These are phyloP conservation scores for Heliocidaris tuberculata DNA, from an alignment of 35 echinoderm and acorn worm genomes.

Conservation along the genomic window DNA sequence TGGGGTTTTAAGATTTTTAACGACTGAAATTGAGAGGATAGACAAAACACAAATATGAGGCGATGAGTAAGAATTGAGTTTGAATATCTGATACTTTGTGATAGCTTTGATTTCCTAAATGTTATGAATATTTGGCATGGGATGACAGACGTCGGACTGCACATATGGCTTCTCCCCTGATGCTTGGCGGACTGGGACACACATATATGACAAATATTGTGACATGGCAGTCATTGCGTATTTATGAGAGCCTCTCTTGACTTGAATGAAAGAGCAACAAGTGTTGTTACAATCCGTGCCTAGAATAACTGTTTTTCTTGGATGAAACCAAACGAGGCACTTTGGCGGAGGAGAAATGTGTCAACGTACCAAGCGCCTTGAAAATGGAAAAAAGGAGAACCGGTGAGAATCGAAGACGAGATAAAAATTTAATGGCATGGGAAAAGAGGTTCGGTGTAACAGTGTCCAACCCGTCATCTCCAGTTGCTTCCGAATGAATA, in stretches of 20 bases:
- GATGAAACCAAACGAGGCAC: constrained; percentile 46
- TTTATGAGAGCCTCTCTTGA: constrained; percentile 39
- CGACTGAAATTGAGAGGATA: neutral
- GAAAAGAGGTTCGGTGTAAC: constrained; percentile 55
- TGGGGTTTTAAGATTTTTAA: neutral
- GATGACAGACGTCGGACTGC: neutral
- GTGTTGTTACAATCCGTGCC: constrained; percentile 49
- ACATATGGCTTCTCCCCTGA: neutral
- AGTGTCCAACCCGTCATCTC: constrained; percentile 42
- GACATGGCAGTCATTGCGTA: constrained; percentile 38
- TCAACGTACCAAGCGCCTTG: constrained; percentile 25
- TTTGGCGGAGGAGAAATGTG: constrained; percentile 42
- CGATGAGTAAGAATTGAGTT: neutral
- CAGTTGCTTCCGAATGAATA: constrained; percentile 53
- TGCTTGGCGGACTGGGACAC: neutral
- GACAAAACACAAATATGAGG: neutral
- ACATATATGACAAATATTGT: constrained; percentile 51
- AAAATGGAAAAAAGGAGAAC: constrained; percentile 37
- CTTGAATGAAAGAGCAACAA: constrained; percentile 51
- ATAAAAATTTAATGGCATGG: constrained; percentile 56
- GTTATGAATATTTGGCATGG: constrained; percentile 4
- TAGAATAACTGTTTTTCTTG: constrained; percentile 53
- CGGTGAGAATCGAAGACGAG: constrained; percentile 53
- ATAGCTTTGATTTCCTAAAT: constrained; percentile 13
- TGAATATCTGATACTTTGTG: constrained; percentile 1